Percentiles rank a stretch among this genome's conserved stretches.
These are phyloP conservation scores for Probaryconus sp. DNA, from an alignment of 1,140 invertebrate genomes.

Conservation along the genomic window DNA sequence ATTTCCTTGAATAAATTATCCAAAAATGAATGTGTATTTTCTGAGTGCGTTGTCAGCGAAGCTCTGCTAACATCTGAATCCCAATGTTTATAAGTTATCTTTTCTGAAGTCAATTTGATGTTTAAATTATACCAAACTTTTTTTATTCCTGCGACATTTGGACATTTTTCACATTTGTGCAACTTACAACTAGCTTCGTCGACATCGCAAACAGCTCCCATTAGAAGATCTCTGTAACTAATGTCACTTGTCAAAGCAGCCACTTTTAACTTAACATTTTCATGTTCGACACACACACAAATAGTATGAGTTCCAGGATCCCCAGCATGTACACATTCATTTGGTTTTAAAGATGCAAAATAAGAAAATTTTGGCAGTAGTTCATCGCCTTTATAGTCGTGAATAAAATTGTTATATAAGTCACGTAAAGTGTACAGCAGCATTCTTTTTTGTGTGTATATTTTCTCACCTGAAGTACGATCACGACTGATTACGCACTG, in stretches of 20 bases:
- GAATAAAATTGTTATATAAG: slow-evolving; percentile 22
- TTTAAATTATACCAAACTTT: neutral
- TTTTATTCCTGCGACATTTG: slow-evolving; percentile 4
- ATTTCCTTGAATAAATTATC: slow-evolving; percentile 13
- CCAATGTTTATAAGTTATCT: slow-evolving; percentile 1
- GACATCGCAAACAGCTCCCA: slow-evolving; percentile 11
- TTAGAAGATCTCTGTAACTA: slow-evolving; percentile 11
- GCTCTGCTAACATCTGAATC: slow-evolving; percentile 6
- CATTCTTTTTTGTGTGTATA: slow-evolving; percentile 23
- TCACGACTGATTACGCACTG: slow-evolving; percentile 11
- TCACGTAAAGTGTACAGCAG: slow-evolving; percentile 27
- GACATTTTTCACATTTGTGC: slow-evolving; percentile 21
- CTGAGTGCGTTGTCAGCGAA: slow-evolving; percentile 1
- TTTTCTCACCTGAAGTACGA: slow-evolving; percentile 17
- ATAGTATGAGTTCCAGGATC: slow-evolving; percentile 33
- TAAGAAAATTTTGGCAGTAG: slow-evolving; percentile 32
- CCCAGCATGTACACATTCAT: slow-evolving; percentile 35
- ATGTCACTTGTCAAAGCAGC: slow-evolving; percentile 7
- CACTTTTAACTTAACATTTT: slow-evolving; percentile 47
- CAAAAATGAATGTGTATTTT: neutral
- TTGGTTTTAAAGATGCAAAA: slow-evolving; percentile 36
- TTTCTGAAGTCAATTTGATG: neutral
- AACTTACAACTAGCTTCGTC: slow-evolving; percentile 25
- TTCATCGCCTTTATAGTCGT: slow-evolving; percentile 15
- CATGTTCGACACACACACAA: slow-evolving; percentile 36